Conservation (phyloP, 2,113 vertebrate species). For the Dicentrarchus labrax region DNA sequence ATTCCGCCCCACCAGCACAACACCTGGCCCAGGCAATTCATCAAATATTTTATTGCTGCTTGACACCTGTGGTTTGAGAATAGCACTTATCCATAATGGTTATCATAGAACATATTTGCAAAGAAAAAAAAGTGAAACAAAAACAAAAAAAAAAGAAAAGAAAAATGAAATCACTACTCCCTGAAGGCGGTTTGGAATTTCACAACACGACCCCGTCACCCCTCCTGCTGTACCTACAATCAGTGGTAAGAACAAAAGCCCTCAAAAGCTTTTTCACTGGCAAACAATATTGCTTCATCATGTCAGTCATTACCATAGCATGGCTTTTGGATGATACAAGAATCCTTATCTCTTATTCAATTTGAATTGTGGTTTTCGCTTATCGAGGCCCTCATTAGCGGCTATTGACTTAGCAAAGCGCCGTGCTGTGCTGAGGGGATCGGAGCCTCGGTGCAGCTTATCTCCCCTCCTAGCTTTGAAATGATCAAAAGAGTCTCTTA, state of each 20-base stretch:
- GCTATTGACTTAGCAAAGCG: constrained; percentile 77
- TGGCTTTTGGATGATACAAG: constrained; percentile 60
- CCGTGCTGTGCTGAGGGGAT: constrained; percentile 48
- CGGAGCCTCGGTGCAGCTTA: constrained; percentile 24
- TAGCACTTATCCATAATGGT: constrained; percentile 72
- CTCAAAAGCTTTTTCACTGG: constrained; percentile 52
- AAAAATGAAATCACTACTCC: constrained; percentile 37
- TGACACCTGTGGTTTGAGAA: constrained; percentile 76
- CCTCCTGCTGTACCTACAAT: constrained; percentile 52
- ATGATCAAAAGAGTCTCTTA: constrained; percentile 71
- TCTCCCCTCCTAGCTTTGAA: constrained; percentile 67
- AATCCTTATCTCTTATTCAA: constrained; percentile 72
- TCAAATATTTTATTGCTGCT: constrained; percentile 80
- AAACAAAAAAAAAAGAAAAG: constrained; percentile 31
- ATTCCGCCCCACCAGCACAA: constrained; percentile 88
- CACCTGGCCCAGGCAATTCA: constrained; percentile 87
- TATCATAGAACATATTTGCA: constrained; percentile 68
- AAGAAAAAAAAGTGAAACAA: constrained; percentile 31
- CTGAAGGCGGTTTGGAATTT: constrained; percentile 57
- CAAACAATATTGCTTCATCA: constrained; percentile 70
- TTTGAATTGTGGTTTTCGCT: constrained; percentile 66
- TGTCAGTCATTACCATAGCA: constrained; percentile 52
- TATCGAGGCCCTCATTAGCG: constrained; percentile 68
- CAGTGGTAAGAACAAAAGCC: constrained; percentile 58
- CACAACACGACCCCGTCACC: constrained; percentile 38